Percentiles rank a stretch among this genome's conserved stretches.
These are phyloP conservation scores for Drusus annulatus DNA, from an alignment of 1,140 invertebrate species.

Conservation along the genomic window DNA sequence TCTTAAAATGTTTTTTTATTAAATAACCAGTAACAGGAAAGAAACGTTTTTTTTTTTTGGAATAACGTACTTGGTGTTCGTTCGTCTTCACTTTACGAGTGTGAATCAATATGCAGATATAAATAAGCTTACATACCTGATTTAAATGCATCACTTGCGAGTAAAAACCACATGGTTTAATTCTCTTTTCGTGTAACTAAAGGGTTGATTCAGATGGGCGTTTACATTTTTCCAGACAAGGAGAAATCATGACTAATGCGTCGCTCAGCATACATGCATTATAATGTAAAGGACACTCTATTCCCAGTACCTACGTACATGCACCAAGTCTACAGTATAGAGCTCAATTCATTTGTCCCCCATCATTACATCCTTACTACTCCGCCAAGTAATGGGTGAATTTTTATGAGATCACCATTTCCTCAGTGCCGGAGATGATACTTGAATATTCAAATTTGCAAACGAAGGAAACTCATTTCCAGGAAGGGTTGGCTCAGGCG, in stretches of 20 bases:
- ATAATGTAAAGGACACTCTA: background rate
- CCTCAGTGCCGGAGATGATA: background rate
- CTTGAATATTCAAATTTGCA: constrained; percentile 11
- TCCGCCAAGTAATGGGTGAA: constrained; percentile 23
- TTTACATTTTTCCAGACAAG: no score
- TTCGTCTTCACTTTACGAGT: no score
- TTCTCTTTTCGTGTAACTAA: no score
- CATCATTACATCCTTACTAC: background rate
- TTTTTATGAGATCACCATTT: constrained; percentile 31
- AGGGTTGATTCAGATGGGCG: no score
- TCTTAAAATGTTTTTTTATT: no score
- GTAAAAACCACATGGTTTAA: no score
- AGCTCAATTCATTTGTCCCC: background rate
- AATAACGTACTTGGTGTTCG: no score
- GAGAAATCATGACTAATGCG: background rate
- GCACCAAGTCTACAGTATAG: background rate
- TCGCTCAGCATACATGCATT: background rate
- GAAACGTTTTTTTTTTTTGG: no score
- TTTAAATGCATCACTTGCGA: no score
- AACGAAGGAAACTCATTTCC: constrained; percentile 6
- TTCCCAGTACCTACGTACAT: background rate
- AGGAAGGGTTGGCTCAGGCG: background rate
- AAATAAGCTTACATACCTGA: no score
- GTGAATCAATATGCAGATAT: no score
- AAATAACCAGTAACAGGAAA: no score